Evolutionary conservation across 2,888 invertebrate species (phyloP).

Genomic region (Anthrax anthrax): DNA sequence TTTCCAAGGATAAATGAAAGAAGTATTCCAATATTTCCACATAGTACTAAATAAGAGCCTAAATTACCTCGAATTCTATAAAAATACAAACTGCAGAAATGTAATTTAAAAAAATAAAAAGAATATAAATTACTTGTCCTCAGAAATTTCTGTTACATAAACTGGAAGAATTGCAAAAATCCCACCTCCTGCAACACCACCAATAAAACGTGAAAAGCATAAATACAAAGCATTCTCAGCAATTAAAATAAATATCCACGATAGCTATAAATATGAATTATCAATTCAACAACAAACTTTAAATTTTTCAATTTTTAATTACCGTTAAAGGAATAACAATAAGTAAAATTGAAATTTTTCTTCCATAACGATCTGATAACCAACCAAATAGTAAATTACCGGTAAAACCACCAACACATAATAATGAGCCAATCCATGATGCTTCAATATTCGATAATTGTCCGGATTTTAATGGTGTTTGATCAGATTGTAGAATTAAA

Average conservation of each 20-base stretch:
- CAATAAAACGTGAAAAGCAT: slow-evolving; percentile 20
- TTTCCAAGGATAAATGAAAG: slow-evolving; percentile 24
- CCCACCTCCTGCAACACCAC: slow-evolving; percentile 25
- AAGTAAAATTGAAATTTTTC: slow-evolving; percentile 21
- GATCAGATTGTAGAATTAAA: slow-evolving; percentile 20
- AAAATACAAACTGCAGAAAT: background rate
- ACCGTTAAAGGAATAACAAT: slow-evolving; percentile 25
- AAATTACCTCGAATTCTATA: slow-evolving; percentile 26
- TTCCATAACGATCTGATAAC: slow-evolving; percentile 25
- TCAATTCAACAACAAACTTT: background rate
- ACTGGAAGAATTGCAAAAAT: slow-evolving; percentile 24
- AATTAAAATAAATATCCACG: slow-evolving; percentile 24
- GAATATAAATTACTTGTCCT: slow-evolving; percentile 19
- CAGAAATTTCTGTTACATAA: slow-evolving; percentile 26
- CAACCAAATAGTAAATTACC: slow-evolving; percentile 28
- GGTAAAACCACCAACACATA: slow-evolving; percentile 26
- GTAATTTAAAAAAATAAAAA: background rate
- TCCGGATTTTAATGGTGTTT: slow-evolving; percentile 24
- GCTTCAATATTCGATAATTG: slow-evolving; percentile 22
- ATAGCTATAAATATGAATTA: slow-evolving; percentile 15
- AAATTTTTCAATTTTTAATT: slow-evolving; percentile 4
- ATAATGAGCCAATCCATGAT: slow-evolving; percentile 29
- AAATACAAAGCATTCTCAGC: slow-evolving; percentile 22
- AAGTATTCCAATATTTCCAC: slow-evolving; percentile 26
- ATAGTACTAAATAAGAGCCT: slow-evolving; percentile 26